Conservation (phyloP, 2,797 vertebrate species). For the Dendrocincla tyrannina region DNA sequence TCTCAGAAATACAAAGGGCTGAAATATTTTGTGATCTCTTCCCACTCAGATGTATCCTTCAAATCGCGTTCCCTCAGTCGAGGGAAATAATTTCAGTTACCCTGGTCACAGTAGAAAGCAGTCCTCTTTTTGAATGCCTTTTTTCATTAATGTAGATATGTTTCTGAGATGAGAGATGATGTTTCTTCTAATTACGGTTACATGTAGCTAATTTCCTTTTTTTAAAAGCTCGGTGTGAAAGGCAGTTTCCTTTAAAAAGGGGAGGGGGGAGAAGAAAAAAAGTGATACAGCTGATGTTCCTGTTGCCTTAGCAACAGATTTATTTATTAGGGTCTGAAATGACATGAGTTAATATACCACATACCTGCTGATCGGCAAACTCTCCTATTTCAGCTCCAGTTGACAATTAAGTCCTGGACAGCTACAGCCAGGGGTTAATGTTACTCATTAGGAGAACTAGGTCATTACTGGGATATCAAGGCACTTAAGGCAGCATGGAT, state of each 20-base stretch:
- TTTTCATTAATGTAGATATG: conserved; percentile 76
- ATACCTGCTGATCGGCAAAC: conserved; percentile 87
- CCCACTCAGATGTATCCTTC: conserved; percentile 41
- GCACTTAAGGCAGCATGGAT: conserved; percentile 93
- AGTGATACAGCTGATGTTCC: conserved; percentile 80
- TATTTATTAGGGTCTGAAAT: conserved; percentile 89
- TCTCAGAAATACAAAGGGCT: conserved; percentile 54
- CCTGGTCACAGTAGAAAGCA: conserved; percentile 58
- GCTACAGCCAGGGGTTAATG: conserved; percentile 99
- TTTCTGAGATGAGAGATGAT: conserved; percentile 76
- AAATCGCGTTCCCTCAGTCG: conserved; percentile 35
- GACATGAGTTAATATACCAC: conserved; percentile 90
- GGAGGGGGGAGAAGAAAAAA: not conserved
- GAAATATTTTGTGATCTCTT: conserved; percentile 57
- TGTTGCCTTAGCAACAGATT: conserved; percentile 87
- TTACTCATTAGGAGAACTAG: conserved; percentile 99
- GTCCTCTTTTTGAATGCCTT: conserved; percentile 59
- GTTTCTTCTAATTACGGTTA: conserved; percentile 85
- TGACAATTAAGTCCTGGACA: conserved; percentile 99
- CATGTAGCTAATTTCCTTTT: conserved; percentile 80
- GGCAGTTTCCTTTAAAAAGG: conserved; percentile 69
- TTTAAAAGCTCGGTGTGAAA: conserved; percentile 81
- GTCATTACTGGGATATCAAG: conserved; percentile 99
- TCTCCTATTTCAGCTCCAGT: conserved; percentile 90
- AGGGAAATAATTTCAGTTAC: conserved; percentile 65